Base-by-base conservation (phyloP, 1,140 invertebrate genomes). In the Pogonomyrmex californicus region DNA sequence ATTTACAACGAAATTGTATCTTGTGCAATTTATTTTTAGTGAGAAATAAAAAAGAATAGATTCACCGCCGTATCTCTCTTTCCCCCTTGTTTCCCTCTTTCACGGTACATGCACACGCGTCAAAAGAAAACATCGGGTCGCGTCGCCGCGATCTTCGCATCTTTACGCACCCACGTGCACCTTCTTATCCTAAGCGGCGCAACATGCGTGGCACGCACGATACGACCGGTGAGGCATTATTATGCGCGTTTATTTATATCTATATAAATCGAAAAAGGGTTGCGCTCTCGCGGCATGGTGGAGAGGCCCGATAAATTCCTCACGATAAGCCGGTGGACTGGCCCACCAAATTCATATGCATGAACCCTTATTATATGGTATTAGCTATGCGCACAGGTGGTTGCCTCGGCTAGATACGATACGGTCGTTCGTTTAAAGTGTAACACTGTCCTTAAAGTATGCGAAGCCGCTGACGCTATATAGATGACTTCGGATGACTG, bases 311-410 rank as follows among this genome's bases (percentile, higher is more conserved):
- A 93, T 94, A 93, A 93, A 94, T 94, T 90, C 73, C 30, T 63
- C 85, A 65, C 41, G 93, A 94, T 94, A 95, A 93, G 92, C 87
- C 36, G 51, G 6, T 91, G 78, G 90, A 88, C 91, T 93, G 93
- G 92, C 92, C 93, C 91, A 91, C 91, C 83, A 91, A 94, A 94
- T 95, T 94, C 94, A 93, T 95, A 95, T 95, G 94, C 94, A 95
- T 94, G 93, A 95, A 93, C 88, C 92, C 91, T 95, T 95, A 95
- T 95, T 94, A 94, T 94, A 93, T 93, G 91, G 92, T 92, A 94
- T 95, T 94, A 94, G 91, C 86, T 95, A 94, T 94, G 94, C 94
- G 93, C 92, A 94, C 94, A 94, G 94, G 94, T 95, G 94, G 93
- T 93, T 94, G 93, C 92, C 87, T 92, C 91, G 77, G 68, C 90